Base-by-base conservation (phyloP, 1,140 invertebrate species). In the Marisa cornuarietis region DNA sequence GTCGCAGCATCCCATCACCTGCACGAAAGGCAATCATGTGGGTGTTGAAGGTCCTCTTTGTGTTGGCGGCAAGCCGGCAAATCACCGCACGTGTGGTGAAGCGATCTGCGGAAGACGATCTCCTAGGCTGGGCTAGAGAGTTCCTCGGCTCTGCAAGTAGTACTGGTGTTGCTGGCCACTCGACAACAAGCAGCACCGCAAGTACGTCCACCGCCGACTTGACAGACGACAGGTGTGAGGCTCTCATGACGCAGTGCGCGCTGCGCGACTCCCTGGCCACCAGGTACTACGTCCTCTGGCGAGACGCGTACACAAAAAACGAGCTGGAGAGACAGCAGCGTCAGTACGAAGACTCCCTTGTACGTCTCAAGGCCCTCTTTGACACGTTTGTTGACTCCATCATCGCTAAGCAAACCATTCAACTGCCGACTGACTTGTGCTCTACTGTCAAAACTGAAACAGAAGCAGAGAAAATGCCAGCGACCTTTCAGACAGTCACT, bases 31-130 rank as follows among this genome's bases (percentile, higher is more conserved):
- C 52, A 83, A 79, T 2, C 82, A 71, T 14, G 85, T 58, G 16
- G 81, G 65, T 49, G 31, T 42, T 42, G 31, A 42, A 42, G 54
- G 82, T 71, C 51, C 85, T 82, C 20, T 88, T 77, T 24, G 82
- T 75, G 58, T 84, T 83, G 8, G 84, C 88, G 81, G 80, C 88
- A 31, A 87, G 73, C 85, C 86, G 89, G 71, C 88, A 88, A 11
- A 88, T 82, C 22, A 84, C 87, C 31, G 88, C 87, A 11, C 54
- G 16, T 18, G 54, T 58, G 54, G 4, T 58, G 4, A 58, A 58
- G 8, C 54, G 54, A 18, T 58, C 54, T 58, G 54, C 16, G 2
- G 54, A 58, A 58, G 54, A 9, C 54, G 54, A 58, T 1, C 54
- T 58, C 11, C 54, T 58, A 1, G 54, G 9, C 54, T 58, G 11